Evolutionary conservation across 2,113 vertebrate genomes (phyloP).

Genomic region (Anoplopoma fimbria): DNA sequence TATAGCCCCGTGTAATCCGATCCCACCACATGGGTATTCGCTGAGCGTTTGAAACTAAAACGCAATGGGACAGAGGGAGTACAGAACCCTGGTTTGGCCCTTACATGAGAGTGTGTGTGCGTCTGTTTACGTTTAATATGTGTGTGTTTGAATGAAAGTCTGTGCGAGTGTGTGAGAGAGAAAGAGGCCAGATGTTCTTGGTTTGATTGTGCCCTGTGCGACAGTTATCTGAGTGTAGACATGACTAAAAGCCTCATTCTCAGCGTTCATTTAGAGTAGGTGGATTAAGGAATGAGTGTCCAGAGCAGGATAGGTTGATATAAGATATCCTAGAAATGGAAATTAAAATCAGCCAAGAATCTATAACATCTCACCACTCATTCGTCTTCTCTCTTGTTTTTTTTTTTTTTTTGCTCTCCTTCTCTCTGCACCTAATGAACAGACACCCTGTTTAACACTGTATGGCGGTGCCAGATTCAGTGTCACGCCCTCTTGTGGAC

Average conservation of each 20-base stretch:
- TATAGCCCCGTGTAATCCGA: constrained; percentile 81
- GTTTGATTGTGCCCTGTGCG: constrained; percentile 72
- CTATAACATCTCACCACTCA: constrained; percentile 40
- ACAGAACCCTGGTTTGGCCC: constrained; percentile 71
- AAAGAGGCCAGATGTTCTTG: constrained; percentile 78
- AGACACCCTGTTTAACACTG: constrained; percentile 76
- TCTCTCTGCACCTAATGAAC: constrained; percentile 52
- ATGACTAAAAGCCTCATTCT: constrained; percentile 71
- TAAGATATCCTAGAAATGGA: constrained; percentile 63
- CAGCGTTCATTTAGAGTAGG: constrained; percentile 63
- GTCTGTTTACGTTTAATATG: constrained; percentile 73
- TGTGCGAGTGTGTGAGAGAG: constrained; percentile 59
- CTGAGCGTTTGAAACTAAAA: constrained; percentile 83
- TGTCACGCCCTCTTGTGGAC: constrained; percentile 76
- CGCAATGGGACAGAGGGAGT: constrained; percentile 76
- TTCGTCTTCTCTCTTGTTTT: constrained; percentile 6
- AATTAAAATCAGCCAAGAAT: constrained; percentile 49
- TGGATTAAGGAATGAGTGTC: constrained; percentile 63
- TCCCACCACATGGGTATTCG: constrained; percentile 80
- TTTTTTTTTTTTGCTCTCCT: constrained; percentile 1
- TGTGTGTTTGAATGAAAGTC: constrained; percentile 64
- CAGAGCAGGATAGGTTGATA: constrained; percentile 43
- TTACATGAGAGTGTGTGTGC: constrained; percentile 53
- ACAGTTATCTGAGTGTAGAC: constrained; percentile 75
- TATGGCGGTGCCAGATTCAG: constrained; percentile 74